Base-by-base conservation (phyloP, 2,888 invertebrate genomes). In the Microctonus hyperodae region DNA sequence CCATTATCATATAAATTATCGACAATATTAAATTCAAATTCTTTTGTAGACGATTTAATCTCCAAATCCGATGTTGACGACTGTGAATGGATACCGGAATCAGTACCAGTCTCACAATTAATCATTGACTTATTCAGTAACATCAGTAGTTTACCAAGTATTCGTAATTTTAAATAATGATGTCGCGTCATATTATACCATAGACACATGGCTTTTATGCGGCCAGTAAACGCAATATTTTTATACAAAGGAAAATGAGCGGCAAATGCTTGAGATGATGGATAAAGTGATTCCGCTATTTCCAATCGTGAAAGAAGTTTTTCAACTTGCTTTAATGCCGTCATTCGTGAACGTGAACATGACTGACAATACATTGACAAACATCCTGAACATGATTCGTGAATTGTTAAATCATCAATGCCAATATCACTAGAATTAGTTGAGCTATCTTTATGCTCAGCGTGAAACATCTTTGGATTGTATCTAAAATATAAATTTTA, bases 151-250 rank as follows among this genome's bases (percentile, higher is more conserved):
- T 89, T 89, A 0, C 91, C 90, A 76, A 94, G 85, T 69, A 93
- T 90, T 69, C 91, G 86, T 72, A 97, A 85, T 83, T 94, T 95
- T 63, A 95, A 86, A 59, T 93, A 89, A 83, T 96, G 91, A 83
- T 95, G 93, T 74, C 90, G 89, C 0, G 94, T 93, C 81, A 94
- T 92, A 84, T 97, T 97, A 83, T 92, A 93, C 96, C 97, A 97
- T 2, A 96, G 86, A 78, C 94, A 95, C 89, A 97, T 90, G 11
- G 95, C 92, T 86, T 92, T 91, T 10, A 92, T 87, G 75, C 91
- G 86, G 61, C 88, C 88, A 31, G 88, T 88, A 77, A 94, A 92
- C 65, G 87, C 86, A 1, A 86, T 81, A 67, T 90, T 89, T 68
- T 87, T 89, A 71, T 92, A 90, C 16, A 91, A 85, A 13, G 92